Evolutionary conservation across 2,113 vertebrate species (phyloP), one percentile per base, ranked within the genome.

Genomic region (Grammomys surdaster): DNA sequence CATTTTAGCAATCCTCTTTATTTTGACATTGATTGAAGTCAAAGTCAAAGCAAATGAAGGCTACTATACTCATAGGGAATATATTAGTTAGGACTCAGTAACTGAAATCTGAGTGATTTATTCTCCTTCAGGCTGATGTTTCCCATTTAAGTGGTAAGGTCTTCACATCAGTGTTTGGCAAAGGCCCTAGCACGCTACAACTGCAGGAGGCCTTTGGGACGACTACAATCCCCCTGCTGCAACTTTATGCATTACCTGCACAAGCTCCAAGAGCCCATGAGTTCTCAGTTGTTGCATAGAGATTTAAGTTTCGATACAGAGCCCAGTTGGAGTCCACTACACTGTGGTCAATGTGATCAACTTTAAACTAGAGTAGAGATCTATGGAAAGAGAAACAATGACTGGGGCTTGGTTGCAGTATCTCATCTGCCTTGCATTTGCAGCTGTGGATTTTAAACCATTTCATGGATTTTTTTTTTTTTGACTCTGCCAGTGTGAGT

Each of bases 371-470:
- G 78, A 77, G 78, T 80, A 69, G 73, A 80, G 43, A 40, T 92
- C 70, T 5, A 1, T 95, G 95, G 89, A 90, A 95, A 95, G 89
- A 95, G 93, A 89, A 96, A 95, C 91, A 93, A 69, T 85, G 93
- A 36, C 75, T 77, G 46, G 75, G 75, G 28, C 88, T 91, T 88
- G 31, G 51, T 81, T 91, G 89, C 24, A 33, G 13, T 51, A 58
- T 88, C 93, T 96, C 93, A 84, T 97, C 95, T 97, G 91, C 75
- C 65, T 89, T 88, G 51, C 87, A 86, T 96, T 97, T 96, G 76
- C 95, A 96, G 80, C 95, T 95, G 95, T 93, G 95, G 94, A 70
- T 95, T 96, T 96, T 96, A 96, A 97, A 85, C 84, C 87, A 89
- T 93, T 97, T 84, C 87, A 73, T 97, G 94, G 84, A n/a, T 40